Evolutionary conservation across 1,140 invertebrate species (phyloP).

Genomic region (Lordiphosa clarofinis): DNA sequence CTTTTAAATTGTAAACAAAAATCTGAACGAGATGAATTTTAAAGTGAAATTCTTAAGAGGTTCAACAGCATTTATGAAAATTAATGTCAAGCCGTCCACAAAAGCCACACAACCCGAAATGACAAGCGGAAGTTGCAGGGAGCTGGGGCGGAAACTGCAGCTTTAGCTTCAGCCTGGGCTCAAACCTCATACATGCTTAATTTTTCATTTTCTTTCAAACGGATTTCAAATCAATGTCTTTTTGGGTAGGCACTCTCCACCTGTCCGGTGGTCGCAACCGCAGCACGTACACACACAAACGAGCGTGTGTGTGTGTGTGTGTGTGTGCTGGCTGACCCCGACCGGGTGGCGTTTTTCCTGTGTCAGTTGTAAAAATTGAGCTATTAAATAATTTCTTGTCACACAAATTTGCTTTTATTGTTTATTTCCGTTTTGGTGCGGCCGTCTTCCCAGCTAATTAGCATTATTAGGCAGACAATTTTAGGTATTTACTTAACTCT

Average conservation of each 20-base stretch:
- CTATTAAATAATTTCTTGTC: conserved; percentile 78
- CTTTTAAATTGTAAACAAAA: conserved; percentile 61
- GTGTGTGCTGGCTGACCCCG: too few relatives aligned
- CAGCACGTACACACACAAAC: too few relatives aligned
- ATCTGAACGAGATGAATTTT: conserved; percentile 66
- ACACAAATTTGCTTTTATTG: conserved; percentile 75
- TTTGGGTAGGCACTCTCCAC: conserved; percentile 24
- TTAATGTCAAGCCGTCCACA: conserved; percentile 49
- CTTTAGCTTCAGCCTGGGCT: conserved; percentile 42
- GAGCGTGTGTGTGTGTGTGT: too few relatives aligned
- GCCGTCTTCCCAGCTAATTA: conserved; percentile 63
- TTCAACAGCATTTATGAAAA: conserved; percentile 53
- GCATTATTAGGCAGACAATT: conserved; percentile 68
- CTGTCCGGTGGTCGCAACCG: conserved; percentile 42
- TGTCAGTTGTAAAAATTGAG: conserved; percentile 55
- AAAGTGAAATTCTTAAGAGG: conserved; percentile 64
- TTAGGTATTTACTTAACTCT: conserved; percentile 55
- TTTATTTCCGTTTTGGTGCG: conserved; percentile 60
- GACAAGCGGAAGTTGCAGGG: conserved; percentile 60
- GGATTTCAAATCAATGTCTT: conserved; percentile 65
- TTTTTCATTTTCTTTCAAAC: conserved; percentile 62
- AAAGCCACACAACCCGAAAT: conserved; percentile 61
- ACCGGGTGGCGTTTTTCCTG: conserved; percentile 25
- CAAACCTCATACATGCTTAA: conserved; percentile 67
- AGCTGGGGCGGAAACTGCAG: conserved; percentile 59